Evolutionary conservation across 64 coral and sea anemone genomes (phyloP).

Genomic region (Trachythela sp.): DNA sequence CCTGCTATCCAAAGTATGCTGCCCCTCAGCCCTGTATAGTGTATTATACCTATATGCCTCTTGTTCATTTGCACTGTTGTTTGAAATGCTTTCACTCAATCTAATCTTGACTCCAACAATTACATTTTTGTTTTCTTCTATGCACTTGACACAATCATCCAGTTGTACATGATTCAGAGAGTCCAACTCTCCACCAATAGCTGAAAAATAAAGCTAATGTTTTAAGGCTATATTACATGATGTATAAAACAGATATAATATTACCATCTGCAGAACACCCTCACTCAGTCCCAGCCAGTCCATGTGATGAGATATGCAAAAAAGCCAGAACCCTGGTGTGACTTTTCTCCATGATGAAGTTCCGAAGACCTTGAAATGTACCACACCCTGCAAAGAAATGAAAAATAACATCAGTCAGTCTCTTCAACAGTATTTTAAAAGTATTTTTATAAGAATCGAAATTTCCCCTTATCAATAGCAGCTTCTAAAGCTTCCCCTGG

Average conservation of each 20-base stretch:
- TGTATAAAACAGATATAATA: not conserved
- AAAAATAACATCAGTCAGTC: slow-evolving; percentile 3
- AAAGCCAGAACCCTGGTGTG: slow-evolving; percentile 65
- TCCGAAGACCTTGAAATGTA: slow-evolving; percentile 67
- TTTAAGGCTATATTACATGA: not conserved
- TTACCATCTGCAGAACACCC: slow-evolving; percentile 67
- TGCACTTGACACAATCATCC: slow-evolving; percentile 62
- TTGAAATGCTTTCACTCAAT: slow-evolving; percentile 51
- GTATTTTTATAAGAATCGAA: too few relatives aligned
- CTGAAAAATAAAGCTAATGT: not conserved
- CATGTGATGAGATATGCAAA: slow-evolving; percentile 80
- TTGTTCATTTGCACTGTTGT: slow-evolving; percentile 74
- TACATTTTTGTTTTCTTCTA: slow-evolving; percentile 61
- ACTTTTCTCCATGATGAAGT: slow-evolving; percentile 67
- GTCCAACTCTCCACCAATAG: slow-evolving; percentile 73
- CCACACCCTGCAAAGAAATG: slow-evolving; percentile 49
- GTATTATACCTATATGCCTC: slow-evolving; percentile 62
- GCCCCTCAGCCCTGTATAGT: too few relatives aligned
- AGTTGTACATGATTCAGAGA: slow-evolving; percentile 77
- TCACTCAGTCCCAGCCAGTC: slow-evolving; percentile 62
- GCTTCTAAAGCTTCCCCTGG: too few relatives aligned
- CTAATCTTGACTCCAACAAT: slow-evolving; percentile 68
- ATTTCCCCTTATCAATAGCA: too few relatives aligned
- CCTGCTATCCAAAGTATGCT: too few relatives aligned
- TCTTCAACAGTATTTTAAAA: too few relatives aligned